Conservation (phyloP, 2,888 invertebrate species). For the Chromoteleia sp. region DNA sequence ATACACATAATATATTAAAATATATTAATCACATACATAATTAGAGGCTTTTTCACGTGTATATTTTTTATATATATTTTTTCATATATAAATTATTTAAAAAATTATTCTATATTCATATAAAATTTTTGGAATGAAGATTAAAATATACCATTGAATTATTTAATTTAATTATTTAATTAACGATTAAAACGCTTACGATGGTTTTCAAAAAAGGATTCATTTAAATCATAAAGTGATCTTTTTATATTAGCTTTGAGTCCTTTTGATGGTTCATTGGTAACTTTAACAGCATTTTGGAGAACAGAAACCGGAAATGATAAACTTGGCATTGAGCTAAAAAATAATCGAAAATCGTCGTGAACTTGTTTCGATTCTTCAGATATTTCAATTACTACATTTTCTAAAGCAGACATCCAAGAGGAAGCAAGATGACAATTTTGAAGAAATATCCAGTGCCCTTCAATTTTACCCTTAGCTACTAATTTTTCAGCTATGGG, state of each 20-base stretch:
- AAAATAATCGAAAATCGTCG: slow-evolving; percentile 91
- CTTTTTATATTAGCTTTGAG: slow-evolving; percentile 94
- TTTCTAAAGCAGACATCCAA: slow-evolving; percentile 95
- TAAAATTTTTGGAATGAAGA: no score
- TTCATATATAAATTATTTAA: no score
- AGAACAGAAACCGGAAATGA: slow-evolving; percentile 95
- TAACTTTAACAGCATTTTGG: slow-evolving; percentile 97
- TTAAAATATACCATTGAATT: no score
- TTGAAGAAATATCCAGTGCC: slow-evolving; percentile 95
- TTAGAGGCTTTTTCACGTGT: no score
- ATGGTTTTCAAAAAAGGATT: slow-evolving; percentile 92
- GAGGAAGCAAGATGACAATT: slow-evolving; percentile 97
- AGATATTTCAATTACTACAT: slow-evolving; percentile 90
- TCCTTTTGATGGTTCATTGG: slow-evolving; percentile 97
- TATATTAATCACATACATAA: no score
- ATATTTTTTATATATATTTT: no score
- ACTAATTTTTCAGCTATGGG: slow-evolving; percentile 94
- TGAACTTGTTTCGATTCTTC: slow-evolving; percentile 89
- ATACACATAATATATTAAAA: no score
- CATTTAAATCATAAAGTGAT: slow-evolving; percentile 91
- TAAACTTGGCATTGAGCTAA: slow-evolving; percentile 95
- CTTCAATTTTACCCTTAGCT: slow-evolving; percentile 88
- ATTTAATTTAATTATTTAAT: no score
- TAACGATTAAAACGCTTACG: slow-evolving; percentile 84
- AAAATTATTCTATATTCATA: no score